These are phyloP conservation scores for Enteromius anoplus DNA, from an alignment of 2,797 vertebrate species.

Conservation along the genomic window DNA sequence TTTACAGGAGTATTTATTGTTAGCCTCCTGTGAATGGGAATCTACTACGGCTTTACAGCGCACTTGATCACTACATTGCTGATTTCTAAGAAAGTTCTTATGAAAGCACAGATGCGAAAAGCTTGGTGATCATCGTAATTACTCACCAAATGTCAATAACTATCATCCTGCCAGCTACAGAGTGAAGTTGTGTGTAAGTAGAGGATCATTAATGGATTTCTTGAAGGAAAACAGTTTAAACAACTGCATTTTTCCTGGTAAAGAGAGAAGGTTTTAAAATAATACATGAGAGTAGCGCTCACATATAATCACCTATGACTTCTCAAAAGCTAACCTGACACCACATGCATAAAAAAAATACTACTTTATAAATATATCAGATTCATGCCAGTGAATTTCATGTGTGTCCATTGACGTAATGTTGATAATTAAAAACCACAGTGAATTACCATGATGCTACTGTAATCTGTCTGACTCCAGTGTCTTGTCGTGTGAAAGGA, in stretches of 20 bases:
- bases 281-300: not conserved
- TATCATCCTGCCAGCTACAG: not conserved
- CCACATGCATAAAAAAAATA: not conserved
- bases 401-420: no score
- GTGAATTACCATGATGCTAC: no score
- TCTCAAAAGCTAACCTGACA: not conserved
- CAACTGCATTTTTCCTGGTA: not conserved
- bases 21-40: slow-evolving; percentile 53
- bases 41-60: not conserved
- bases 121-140: slow-evolving; percentile 1
- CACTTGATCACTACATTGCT: slow-evolving; percentile 38
- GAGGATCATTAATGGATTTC: slow-evolving; percentile 10
- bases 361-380: not conserved
- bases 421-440: no score
- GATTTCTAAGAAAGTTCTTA: slow-evolving; percentile 20
- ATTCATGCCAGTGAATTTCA: not conserved
- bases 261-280: not conserved
- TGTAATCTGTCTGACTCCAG: no score
- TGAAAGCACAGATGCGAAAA: not conserved
- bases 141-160: slow-evolving; percentile 10
- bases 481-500: no score
- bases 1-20: slow-evolving; percentile 51
- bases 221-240: not conserved
- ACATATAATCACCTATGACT: not conserved
- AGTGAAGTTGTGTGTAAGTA: not conserved